Percentiles rank a stretch among this genome's conserved stretches.
phyloP scores from a whole-genome alignment of 2,113 vertebrate genomes.

The Sinocyclocheilus maitianheensis region DNA sequence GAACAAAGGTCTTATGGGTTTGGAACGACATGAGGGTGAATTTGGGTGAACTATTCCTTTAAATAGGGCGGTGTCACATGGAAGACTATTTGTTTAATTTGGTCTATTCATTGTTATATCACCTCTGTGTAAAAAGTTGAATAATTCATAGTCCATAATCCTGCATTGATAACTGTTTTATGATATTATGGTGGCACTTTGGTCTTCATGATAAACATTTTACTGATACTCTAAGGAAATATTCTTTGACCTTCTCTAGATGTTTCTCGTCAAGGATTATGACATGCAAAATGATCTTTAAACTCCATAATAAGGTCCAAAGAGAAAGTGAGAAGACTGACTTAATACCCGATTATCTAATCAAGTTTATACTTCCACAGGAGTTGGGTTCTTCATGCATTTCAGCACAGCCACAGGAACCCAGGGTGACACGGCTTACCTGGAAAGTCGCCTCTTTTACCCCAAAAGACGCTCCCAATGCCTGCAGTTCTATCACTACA shows the following conservation, averaged over 20 bases:
- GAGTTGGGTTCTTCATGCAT: conserved; percentile 90
- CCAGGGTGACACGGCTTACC: conserved; percentile 66
- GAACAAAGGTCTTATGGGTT: not conserved
- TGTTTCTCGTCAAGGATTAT: not conserved
- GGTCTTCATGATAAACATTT: conserved; percentile 15
- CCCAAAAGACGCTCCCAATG: conserved; percentile 88
- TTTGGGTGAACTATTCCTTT: too few species aligned
- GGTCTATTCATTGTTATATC: too few species aligned
- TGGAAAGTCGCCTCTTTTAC: conserved; percentile 86
- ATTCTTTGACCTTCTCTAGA: not conserved
- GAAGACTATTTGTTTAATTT: too few species aligned
- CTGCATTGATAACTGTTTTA: too few species aligned
- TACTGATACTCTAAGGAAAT: not conserved
- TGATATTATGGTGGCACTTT: conserved; percentile 27
- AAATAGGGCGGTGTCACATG: too few species aligned
- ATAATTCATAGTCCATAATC: too few species aligned
- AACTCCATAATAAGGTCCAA: not conserved
- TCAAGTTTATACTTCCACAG: conserved; percentile 64
- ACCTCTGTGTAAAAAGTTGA: too few species aligned
- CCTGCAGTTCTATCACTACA: conserved; percentile 89
- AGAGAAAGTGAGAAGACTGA: not conserved
- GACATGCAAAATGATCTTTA: not conserved
- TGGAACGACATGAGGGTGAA: too few species aligned
- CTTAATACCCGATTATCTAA: not conserved
- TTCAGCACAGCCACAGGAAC: conserved; percentile 73